These are phyloP conservation scores for rabbit (Oryctolagus cuniculus) DNA, from an alignment of 2,113 vertebrate species.

Conservation along the genomic window mOryCun1.1 NC_091432.1:19820501-19821000, in stretches of 20 bases:
- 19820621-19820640: background rate
- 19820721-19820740: slow-evolving; percentile 43
- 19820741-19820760: background rate
- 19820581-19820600: too few species aligned
- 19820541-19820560: too few species aligned
- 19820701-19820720: slow-evolving; percentile 17
- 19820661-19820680: background rate
- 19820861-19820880: background rate
- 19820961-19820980: slow-evolving; percentile 38
- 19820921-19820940: background rate
- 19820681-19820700: slow-evolving; percentile 45
- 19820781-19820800: slow-evolving; percentile 4
- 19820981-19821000: slow-evolving; percentile 56
- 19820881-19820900: slow-evolving; percentile 50
- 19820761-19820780: background rate
- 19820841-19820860: slow-evolving; percentile 13
- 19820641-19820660: background rate
- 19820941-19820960: background rate
- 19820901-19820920: background rate
- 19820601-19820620: too few species aligned
- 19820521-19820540: too few species aligned
- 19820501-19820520: too few species aligned
- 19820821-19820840: background rate
- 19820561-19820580: too few species aligned
- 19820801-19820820: background rate